Percentiles rank a stretch among this genome's conserved stretches.
Evolutionary conservation across 1,140 invertebrate species (phyloP).

Genomic region (Trichonephila clavipes): DNA sequence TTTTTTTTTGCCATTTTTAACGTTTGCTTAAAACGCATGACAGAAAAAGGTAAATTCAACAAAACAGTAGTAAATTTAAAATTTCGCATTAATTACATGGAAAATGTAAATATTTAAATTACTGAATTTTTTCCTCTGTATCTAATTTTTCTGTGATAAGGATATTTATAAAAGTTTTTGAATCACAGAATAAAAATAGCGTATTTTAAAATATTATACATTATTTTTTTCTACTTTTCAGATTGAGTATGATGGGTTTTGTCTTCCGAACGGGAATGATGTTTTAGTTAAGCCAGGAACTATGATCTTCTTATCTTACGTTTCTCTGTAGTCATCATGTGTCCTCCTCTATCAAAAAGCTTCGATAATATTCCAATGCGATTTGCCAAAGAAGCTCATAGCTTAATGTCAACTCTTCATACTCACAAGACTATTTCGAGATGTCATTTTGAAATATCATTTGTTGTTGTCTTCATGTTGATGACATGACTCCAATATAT

Average conservation of each 20-base stretch:
- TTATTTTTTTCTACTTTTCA: conserved; percentile 5
- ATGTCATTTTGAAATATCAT: neutral
- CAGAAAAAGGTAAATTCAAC: no score
- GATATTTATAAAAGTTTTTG: no score
- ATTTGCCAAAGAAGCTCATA: neutral
- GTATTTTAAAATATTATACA: neutral
- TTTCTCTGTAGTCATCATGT: conserved; percentile 44
- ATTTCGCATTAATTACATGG: no score
- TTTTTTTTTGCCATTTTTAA: neutral
- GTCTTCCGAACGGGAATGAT: conserved; percentile 52
- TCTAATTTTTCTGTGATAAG: no score
- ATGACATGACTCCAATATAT: neutral
- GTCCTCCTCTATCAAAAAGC: neutral
- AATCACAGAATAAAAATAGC: neutral
- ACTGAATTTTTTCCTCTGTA: no score
- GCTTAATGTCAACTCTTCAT: neutral
- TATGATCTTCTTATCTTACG: conserved; percentile 40
- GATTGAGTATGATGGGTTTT: conserved; percentile 54
- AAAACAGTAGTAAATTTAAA: no score
- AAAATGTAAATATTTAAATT: no score
- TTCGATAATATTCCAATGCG: conserved; percentile 31
- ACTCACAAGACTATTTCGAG: neutral
- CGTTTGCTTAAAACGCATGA: no score
- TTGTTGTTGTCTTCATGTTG: conserved; percentile 22
- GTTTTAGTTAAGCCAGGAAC: conserved; percentile 62